These are phyloP conservation scores for Paratrypauchen microcephalus DNA, from an alignment of 2,797 vertebrate species.

Conservation along the genomic window DNA sequence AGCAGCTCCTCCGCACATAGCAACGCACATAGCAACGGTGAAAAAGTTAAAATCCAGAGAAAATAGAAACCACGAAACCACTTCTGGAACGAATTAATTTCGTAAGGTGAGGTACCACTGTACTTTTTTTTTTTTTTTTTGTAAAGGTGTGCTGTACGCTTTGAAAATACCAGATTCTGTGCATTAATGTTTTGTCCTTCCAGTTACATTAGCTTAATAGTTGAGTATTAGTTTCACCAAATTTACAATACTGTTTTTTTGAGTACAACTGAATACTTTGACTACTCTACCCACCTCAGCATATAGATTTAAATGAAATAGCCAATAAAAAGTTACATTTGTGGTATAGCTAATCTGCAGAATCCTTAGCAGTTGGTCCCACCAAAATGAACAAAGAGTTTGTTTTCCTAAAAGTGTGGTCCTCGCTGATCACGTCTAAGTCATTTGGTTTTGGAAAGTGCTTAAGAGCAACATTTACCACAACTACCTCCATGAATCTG, in stretches of 20 bases:
- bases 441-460: constrained; percentile 6
- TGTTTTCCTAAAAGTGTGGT: neutral
- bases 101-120: too few species aligned
- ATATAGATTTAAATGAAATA: neutral
- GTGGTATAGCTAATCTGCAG: neutral
- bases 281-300: neutral
- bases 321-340: neutral
- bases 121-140: too few species aligned
- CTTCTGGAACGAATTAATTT: too few species aligned
- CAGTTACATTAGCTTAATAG: too few species aligned
- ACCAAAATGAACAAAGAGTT: neutral
- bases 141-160: too few species aligned
- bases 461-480: neutral
- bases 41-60: too few species aligned
- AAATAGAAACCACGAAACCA: too few species aligned
- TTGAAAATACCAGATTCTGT: too few species aligned
- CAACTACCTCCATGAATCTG: neutral
- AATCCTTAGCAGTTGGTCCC: neutral
- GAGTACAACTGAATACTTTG: neutral
- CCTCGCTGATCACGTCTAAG: neutral
- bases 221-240: too few species aligned
- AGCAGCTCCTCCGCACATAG: too few species aligned
- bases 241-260: neutral
- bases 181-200: too few species aligned
- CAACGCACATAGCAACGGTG: too few species aligned